Evolutionary conservation across 1,140 invertebrate species (phyloP), one percentile per base, ranked within the genome.

Genomic region (Halesus radiatus): DNA sequence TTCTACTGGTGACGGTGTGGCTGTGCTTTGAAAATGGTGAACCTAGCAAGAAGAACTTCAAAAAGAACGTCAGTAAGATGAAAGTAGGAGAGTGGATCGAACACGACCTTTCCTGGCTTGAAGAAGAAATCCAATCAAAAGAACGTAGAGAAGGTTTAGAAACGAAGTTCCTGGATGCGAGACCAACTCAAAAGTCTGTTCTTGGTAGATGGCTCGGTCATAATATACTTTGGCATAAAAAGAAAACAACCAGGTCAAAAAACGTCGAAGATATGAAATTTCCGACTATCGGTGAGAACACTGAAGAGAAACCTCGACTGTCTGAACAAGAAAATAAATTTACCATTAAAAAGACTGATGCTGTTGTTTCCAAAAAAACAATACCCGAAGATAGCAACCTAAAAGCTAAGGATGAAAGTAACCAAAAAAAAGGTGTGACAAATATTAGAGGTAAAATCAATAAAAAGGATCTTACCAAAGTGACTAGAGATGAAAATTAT

Each of bases 11-110:
- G 15, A 37, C 56, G 23, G 56, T 60, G 16, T 62, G 56, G 74
- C 16, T 56, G 5, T 76, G 74, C 54, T 76, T 76, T n/a, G 74
- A 76, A 62, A 45, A 60, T 76, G 56, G 74, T 29, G 74, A 76
- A 18, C 74, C 74, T 16, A 60, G 54, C n/a, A 52, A 20, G 7
- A 20, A 72, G 4, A 72, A 45, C 20, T 45, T 52, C 3, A 22
- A 29, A 22, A 66, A 66, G n/a, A 66, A 45, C 32, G 5, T 72
- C 16, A 37, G 23, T 0, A 60, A 45, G 64, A 18, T 29, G 20
- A 68, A 29, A 16, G 64, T 29, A 10, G 68, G 68, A 50, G 23
- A 45, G 16, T 72, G 68, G 68, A 18, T 26, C 7, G 37, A 52
- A 20, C 68, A 53, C 50, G 68, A 50, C 10, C 68, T 72, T 8